Base-by-base conservation (phyloP, 2,888 invertebrate genomes). In the Microplitis deprimator region DNA sequence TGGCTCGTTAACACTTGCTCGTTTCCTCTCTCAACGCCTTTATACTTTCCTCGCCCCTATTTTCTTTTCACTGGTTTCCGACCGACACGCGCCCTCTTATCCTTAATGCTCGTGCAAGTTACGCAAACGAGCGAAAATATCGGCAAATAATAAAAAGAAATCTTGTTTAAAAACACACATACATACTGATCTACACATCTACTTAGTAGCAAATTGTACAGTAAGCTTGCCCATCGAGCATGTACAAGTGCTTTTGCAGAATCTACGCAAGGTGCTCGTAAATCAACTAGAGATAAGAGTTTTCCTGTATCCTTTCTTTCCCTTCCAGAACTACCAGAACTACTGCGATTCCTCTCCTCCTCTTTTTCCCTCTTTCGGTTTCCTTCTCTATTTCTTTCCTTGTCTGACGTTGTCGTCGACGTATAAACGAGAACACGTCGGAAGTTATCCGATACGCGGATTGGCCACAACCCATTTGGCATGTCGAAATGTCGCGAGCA, bases 231-330 rank as follows among this genome's bases (percentile, higher is more conserved):
- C 29, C n/a, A 73, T 68, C 50, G 68, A 73, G 61, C 70, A 77
- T 77, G 69, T 69, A 69, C 77, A 77, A 77, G 74, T 74, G 68
- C 73, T 74, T 65, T 29, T 70, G 59, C 69, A 61, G 65, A 71
- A 74, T 71, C 67, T 73, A 73, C 38, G 62, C 38, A 29, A 65
- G 50, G 16, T 40, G 50, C 81, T 81, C 80, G 75, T 82, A 82
- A 82, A 81, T 82, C 82, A 82, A 79, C 69, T 76, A 68, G 70
- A 80, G 82, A 82, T 82, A 82, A 82, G 81, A 81, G 81, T 82
- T 79, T 81, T 77, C 78, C 80, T 68, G 74, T 81, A 50, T 77
- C 73, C 62, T 73, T 68, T 73, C 64, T 40, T 64, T 68, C 60
- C 68, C 17, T 40, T 75, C 16, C 50, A 40, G 40, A 41, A 6